Percentiles rank a stretch among this genome's conserved stretches.
phyloP scores from a whole-genome alignment of 2,888 invertebrate species.

The Netelia fuscicornis region DNA sequence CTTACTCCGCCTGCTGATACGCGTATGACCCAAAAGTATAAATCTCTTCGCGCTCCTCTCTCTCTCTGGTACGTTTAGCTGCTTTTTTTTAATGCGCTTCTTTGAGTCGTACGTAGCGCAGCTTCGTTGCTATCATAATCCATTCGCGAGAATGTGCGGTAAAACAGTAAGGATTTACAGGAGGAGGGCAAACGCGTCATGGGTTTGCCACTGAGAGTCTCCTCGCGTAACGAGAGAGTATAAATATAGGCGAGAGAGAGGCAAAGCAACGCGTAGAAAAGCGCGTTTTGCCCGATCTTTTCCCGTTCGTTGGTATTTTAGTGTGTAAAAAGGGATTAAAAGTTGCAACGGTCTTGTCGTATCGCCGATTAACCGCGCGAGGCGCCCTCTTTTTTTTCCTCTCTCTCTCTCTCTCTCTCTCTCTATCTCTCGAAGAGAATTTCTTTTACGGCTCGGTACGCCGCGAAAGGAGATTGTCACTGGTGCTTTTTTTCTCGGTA shows the following conservation, averaged over 20 bases:
- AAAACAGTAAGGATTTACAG: conserved; percentile 46
- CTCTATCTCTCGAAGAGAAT: background rate
- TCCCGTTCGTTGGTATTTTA: background rate
- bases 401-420: background rate
- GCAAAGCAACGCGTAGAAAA: conserved; percentile 2
- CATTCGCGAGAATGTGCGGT: conserved; percentile 1
- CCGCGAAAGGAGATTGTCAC: conserved; percentile 15
- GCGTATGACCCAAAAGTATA: conserved; percentile 46
- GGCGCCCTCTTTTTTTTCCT: background rate
- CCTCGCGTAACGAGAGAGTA: conserved; percentile 51
- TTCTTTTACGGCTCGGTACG: background rate
- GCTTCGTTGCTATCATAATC: background rate
- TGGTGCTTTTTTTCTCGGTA: conserved; percentile 8
- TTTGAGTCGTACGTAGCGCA: background rate
- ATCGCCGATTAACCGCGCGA: background rate
- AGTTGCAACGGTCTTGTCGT: conserved; percentile 1
- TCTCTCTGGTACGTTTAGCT: conserved; percentile 29
- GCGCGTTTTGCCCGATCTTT: background rate
- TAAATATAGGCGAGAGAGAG: conserved; percentile 35
- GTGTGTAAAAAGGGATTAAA: background rate
- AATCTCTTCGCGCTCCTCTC: conserved; percentile 22
- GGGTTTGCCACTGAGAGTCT: conserved; percentile 19
- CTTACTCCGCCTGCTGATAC: conserved; percentile 17
- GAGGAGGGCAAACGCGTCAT: conserved; percentile 38
- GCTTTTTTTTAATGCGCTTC: conserved; percentile 10